phyloP scores from a whole-genome alignment of 2,888 invertebrate species.

The Tillus elongatus region DNA sequence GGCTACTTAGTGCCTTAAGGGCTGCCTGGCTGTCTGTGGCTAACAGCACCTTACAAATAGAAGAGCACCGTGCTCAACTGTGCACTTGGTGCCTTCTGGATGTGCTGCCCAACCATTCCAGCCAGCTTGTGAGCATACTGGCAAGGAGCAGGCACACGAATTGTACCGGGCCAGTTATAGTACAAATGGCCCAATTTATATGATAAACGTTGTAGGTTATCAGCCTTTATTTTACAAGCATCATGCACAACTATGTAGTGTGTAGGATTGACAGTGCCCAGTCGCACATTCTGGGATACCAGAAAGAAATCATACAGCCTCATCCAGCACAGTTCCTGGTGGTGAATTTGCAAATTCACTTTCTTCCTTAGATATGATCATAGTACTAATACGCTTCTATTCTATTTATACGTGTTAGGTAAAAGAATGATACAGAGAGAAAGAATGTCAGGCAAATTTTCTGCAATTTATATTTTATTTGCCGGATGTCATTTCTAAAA shows the following conservation, averaged over 20 bases:
- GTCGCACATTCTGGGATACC: conserved; percentile 74
- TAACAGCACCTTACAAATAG: conserved; percentile 50
- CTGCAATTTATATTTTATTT: no score
- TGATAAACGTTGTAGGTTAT: conserved; percentile 73
- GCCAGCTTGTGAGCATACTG: conserved; percentile 91
- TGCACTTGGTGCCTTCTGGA: conserved; percentile 55
- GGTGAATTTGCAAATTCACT: no score
- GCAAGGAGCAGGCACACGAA: conserved; percentile 84
- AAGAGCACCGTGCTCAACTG: conserved; percentile 54
- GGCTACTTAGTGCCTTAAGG: no score
- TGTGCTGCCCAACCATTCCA: conserved; percentile 71
- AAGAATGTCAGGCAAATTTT: no score
- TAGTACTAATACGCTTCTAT: no score
- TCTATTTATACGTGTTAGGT: no score
- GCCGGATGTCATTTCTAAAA: no score
- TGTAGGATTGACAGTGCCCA: conserved; percentile 87
- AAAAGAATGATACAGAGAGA: no score
- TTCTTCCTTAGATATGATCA: no score
- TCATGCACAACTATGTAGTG: conserved; percentile 82
- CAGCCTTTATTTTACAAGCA: conserved; percentile 59
- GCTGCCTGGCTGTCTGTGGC: no score
- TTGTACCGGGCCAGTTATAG: conserved; percentile 93
- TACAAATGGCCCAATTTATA: conserved; percentile 89
- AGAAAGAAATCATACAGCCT: conserved; percentile 78
- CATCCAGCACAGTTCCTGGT: conserved; percentile 82